These are phyloP conservation scores for Leptopilina syphax DNA, from an alignment of 2,888 invertebrate genomes.

Conservation along the genomic window DNA sequence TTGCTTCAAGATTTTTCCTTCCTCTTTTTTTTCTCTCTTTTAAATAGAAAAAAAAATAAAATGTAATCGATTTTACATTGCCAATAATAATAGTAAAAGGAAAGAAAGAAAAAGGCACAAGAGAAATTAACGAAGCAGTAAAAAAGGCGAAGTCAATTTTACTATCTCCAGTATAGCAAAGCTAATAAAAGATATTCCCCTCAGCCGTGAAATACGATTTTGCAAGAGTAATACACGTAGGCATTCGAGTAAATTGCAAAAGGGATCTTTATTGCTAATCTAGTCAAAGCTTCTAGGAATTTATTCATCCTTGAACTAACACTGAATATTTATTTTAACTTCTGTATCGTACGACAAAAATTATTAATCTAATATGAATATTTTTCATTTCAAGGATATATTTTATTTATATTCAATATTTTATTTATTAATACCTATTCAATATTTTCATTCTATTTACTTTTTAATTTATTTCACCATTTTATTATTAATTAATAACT, in stretches of 20 bases:
- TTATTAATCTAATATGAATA: no score
- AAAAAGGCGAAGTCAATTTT: background rate
- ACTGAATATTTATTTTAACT: background rate
- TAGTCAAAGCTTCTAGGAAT: background rate
- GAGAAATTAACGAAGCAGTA: slow-evolving; percentile 4
- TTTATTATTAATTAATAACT: no score
- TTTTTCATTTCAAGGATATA: no score
- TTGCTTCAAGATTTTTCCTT: background rate
- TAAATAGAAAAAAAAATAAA: background rate
- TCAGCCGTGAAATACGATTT: slow-evolving; percentile 4
- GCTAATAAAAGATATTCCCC: slow-evolving; percentile 2
- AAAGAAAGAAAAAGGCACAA: background rate
- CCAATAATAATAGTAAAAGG: background rate
- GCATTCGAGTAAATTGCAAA: slow-evolving; percentile 7
- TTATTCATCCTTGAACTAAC: background rate
- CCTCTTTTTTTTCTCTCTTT: no score
- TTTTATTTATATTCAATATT: no score
- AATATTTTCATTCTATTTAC: no score
- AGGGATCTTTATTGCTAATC: slow-evolving; percentile 1
- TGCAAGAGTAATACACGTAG: background rate
- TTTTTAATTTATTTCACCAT: no score
- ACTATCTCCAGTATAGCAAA: background rate
- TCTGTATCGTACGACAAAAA: no score
- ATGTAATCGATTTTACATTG: background rate
- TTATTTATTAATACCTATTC: no score